Base-by-base conservation (phyloP, 2,888 invertebrate genomes). In the Lamproptera curius region DNA sequence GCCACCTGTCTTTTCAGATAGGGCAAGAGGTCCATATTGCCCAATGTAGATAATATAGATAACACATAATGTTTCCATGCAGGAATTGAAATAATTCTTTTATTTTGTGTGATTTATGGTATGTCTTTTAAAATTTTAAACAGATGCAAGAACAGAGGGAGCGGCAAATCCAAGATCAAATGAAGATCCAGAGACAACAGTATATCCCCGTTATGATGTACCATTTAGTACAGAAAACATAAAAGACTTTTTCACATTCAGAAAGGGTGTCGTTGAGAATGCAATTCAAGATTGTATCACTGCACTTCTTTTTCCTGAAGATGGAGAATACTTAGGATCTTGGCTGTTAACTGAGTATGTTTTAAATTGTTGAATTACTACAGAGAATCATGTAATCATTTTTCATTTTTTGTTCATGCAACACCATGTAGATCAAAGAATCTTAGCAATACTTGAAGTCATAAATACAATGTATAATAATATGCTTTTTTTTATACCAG, bases 271-370 rank as follows among this genome's bases (percentile, higher is more conserved):
- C 10, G 91, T 95, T 9, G 92, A 93, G 58, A 89, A 89, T 55
- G 95, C 95, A 2, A 89, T 94, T 33, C 89, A 91, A 46, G 93
- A 93, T 62, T 93, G 94, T 62, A 90, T 91, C 38, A 89, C 90
- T 1, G 89, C 83, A 11, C 73, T 94, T 31, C 69, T 94, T 49
- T 91, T 92, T 49, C 89, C 90, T 40, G 91, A 91, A 52, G 94
- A 94, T 76, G 94, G 94, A 17, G 90, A 91, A 54, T 79, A 94
- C 42, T 70, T 92, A 48, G 94, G 94, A 31, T 91, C 92, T 33
- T 96, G 95, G 93, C 83, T 96, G 46, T 78, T 96, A 23, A 95
- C 95, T 17, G 95, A 95, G 95, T 95, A 87, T 79, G 91, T 86
- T 31, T 17, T 34, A 34, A 40, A 6, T 40, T 20, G n/a, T n/a